phyloP scores from a whole-genome alignment of 2,888 invertebrate genomes.

The Euzophera pinguis region DNA sequence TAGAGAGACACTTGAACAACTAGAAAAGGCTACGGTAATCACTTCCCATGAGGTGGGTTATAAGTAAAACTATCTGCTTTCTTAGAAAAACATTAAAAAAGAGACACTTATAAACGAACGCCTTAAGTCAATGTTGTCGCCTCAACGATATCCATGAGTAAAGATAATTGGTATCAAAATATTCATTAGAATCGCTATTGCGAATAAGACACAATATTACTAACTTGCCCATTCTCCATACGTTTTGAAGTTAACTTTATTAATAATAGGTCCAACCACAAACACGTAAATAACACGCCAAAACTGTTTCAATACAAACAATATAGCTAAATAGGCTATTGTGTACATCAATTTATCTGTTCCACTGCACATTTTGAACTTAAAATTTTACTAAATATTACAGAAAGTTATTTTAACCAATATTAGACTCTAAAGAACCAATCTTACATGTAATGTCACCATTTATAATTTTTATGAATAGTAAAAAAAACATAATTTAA shows the following conservation, averaged over 20 bases:
- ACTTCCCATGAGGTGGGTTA: too few species aligned
- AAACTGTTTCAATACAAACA: constrained; percentile 38
- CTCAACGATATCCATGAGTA: too few species aligned
- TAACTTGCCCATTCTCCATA: constrained; percentile 91
- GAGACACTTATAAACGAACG: too few species aligned
- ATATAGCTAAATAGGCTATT: constrained; percentile 33
- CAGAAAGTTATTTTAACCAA: background rate
- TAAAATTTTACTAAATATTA: background rate
- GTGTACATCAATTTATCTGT: background rate
- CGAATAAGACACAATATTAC: too few species aligned
- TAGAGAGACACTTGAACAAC: too few species aligned
- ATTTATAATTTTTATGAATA: background rate
- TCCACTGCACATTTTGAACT: background rate
- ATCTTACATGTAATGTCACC: background rate
- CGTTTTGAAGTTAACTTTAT: constrained; percentile 82
- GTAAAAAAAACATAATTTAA: background rate
- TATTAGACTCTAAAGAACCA: background rate
- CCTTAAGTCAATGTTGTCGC: too few species aligned
- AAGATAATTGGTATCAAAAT: too few species aligned
- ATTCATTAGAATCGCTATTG: too few species aligned
- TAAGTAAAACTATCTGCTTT: too few species aligned
- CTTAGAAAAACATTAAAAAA: too few species aligned
- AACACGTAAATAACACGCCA: constrained; percentile 50
- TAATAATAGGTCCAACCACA: constrained; percentile 76
- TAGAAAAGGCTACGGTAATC: too few species aligned